phyloP scores from a whole-genome alignment of 2,113 vertebrate genomes.

The Machaerirhynchus nigripectus region DNA sequence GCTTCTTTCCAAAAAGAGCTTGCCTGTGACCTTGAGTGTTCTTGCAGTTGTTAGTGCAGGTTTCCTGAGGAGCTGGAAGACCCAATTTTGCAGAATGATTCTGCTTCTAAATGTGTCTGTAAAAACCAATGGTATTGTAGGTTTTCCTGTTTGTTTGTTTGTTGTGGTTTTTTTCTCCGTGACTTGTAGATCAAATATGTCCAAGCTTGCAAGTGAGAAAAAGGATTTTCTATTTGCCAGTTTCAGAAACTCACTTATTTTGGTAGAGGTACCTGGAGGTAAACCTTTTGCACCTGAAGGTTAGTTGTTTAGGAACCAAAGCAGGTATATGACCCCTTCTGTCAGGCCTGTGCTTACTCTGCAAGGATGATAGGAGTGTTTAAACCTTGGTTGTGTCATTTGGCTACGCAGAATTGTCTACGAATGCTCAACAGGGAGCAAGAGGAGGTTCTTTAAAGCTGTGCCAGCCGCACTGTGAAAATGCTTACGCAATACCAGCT shows the following conservation, averaged over 20 bases:
- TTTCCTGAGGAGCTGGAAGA: background rate
- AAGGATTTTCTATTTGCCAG: background rate
- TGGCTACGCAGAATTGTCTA: background rate
- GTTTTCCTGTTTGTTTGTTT: background rate
- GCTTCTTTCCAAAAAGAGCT: background rate
- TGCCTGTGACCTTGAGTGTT: conserved; percentile 38
- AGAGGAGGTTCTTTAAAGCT: conserved; percentile 1
- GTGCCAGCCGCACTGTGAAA: background rate
- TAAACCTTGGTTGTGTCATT: background rate
- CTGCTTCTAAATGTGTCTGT: background rate
- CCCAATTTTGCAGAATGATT: background rate
- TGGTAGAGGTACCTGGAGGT: background rate
- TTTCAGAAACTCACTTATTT: background rate
- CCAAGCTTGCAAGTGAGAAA: background rate
- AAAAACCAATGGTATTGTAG: background rate
- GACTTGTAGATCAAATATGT: background rate
- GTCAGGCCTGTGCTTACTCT: background rate
- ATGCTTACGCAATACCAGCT: background rate
- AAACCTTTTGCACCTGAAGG: background rate
- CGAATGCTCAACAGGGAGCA: background rate
- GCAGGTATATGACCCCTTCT: background rate
- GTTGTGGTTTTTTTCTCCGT: background rate
- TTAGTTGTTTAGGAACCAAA: background rate
- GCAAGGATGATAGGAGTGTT: background rate
- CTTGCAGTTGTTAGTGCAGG: background rate